These are phyloP conservation scores for Anomalospiza imberbis DNA, from an alignment of 2,797 vertebrate species.

Conservation along the genomic window DNA sequence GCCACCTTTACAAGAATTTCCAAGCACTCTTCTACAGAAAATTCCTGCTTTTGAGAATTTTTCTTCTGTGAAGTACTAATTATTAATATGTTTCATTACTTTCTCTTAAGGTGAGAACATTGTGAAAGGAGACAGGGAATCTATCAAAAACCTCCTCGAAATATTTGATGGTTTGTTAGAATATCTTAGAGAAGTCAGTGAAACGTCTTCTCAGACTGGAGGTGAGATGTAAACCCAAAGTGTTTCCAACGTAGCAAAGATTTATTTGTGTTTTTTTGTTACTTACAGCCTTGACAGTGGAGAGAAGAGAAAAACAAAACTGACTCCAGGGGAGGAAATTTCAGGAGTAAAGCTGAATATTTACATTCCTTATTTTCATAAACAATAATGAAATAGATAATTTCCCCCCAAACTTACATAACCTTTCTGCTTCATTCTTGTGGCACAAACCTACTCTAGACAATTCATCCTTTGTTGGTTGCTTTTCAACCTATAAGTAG, in stretches of 20 bases:
- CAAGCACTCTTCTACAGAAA: not conserved
- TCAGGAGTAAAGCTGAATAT: not conserved
- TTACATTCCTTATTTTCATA: not conserved
- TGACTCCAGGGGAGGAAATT: not conserved
- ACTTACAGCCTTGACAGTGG: not conserved
- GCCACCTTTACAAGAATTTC: not conserved
- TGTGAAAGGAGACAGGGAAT: constrained; percentile 86
- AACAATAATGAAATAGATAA: not conserved
- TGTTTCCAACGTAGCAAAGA: not conserved
- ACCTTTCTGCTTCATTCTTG: not conserved
- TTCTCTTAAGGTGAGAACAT: constrained; percentile 89
- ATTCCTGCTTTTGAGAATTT: not conserved
- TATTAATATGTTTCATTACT: not conserved
- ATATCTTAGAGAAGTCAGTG: constrained; percentile 88
- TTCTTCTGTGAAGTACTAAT: not conserved
- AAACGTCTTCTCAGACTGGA: constrained; percentile 77
- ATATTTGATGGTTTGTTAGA: constrained; percentile 96
- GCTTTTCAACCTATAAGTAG: not conserved
- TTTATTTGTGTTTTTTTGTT: not conserved
- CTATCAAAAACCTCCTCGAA: constrained; percentile 91
- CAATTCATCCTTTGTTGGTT: not conserved
- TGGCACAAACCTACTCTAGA: not conserved
- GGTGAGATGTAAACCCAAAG: constrained; percentile 62
- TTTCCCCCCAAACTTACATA: not conserved
- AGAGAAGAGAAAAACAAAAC: not conserved